Evolutionary conservation across 2,888 invertebrate species (phyloP), one percentile per base, ranked within the genome.

Genomic region (Phengaris alcon): DNA sequence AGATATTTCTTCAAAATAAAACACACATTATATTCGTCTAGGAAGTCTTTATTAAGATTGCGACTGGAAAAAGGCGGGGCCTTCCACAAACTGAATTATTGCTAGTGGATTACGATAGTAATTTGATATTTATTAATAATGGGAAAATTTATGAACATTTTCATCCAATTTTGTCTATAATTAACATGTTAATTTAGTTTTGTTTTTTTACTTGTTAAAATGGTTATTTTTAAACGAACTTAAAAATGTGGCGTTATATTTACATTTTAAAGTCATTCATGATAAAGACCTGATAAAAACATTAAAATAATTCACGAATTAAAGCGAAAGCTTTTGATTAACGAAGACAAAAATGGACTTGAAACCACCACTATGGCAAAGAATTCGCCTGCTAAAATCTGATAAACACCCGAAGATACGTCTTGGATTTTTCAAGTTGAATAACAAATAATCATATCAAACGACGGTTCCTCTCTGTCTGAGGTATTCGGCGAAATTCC

Each of bases 11-110:
- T 89, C 87, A 88, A 90, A 89, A 90, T 86, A 88, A 89, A 88
- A 88, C 85, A 86, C 84, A 80, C 86, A 64, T 84, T 86, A 84
- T 84, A 84, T 82, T 85, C 69, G 57, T 82, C 89, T 92, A 93
- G 92, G 92, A 93, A 93, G 90, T 91, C 90, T 93, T 92, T 90
- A 93, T 91, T 91, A 89, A 91, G 88, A 91, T 91, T 91, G 89
- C 88, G 86, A 93, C 87, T 89, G 88, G 88, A 87, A 92, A 93
- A 88, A 87, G 93, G 93, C 91, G 93, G 87, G 80, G 81, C 83
- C 78, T 81, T 82, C 84, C 85, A 88, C 89, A 89, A 90, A 51
- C 72, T 72, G 54, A 72, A 72, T 72, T 72, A 72, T 72, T 52
- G 52, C 54, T 54, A 4, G 52, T 72, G 12, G 54, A 70, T 70